Conservation (phyloP, 2,797 vertebrate genomes). For the Myoxocephalus aenaeus region DNA sequence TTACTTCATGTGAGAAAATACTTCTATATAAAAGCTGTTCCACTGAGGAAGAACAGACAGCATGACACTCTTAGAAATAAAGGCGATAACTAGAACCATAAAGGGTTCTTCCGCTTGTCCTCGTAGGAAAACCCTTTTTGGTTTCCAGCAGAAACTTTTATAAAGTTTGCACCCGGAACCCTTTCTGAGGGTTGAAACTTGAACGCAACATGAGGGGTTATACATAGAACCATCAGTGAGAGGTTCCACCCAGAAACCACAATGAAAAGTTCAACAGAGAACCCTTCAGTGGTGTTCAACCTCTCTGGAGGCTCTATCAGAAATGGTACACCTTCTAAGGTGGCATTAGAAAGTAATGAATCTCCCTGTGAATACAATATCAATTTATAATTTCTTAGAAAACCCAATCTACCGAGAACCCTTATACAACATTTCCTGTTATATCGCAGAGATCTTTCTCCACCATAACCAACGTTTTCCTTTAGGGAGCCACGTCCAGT, state of each 20-base stretch:
- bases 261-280: neutral
- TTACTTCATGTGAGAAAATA: neutral
- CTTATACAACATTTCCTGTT: neutral
- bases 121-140: neutral
- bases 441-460: neutral
- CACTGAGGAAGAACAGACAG: neutral
- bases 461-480: neutral
- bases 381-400: too few relatives aligned
- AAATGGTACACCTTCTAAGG: neutral
- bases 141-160: too few relatives aligned
- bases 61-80: neutral
- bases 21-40: slow-evolving; percentile 12
- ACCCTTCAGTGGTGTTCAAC: neutral
- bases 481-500: neutral
- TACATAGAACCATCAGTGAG: neutral
- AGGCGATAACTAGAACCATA: neutral
- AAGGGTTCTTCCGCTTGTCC: neutral
- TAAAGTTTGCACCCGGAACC: too few relatives aligned
- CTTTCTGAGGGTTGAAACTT: neutral
- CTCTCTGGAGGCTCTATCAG: neutral
- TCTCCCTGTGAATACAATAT: too few relatives aligned
- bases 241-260: neutral
- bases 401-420: neutral
- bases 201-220: neutral
- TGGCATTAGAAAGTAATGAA: too few relatives aligned